Evolutionary conservation across 2,797 vertebrate species (phyloP).

Genomic region (Lacerta viridis): DNA sequence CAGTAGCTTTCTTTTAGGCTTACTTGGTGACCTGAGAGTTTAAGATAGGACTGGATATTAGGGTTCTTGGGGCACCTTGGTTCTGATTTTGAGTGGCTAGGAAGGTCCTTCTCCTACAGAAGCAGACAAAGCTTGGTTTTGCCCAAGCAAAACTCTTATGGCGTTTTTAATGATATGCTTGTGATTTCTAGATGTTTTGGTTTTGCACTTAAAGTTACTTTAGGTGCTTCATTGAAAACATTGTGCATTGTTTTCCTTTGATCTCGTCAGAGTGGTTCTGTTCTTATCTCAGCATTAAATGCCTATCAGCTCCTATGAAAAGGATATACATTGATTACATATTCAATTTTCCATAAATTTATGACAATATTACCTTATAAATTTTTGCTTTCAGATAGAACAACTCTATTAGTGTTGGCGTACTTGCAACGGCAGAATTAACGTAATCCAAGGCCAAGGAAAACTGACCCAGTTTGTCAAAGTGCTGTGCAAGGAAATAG

Average conservation of each 20-base stretch:
- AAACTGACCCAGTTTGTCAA: conserved; percentile 85
- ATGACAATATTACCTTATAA: conserved; percentile 81
- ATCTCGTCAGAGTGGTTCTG: not conserved
- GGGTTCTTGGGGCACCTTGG: not conserved
- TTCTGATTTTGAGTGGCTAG: not conserved
- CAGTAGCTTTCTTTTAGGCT: not conserved
- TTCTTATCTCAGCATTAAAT: not conserved
- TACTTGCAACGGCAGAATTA: conserved; percentile 83
- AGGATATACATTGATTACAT: not conserved
- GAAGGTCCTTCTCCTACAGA: not conserved
- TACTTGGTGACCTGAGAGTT: not conserved
- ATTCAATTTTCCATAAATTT: not conserved
- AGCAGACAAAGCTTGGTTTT: not conserved
- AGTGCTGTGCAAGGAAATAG: conserved; percentile 86
- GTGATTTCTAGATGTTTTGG: not conserved
- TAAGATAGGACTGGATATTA: not conserved
- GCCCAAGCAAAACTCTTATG: not conserved
- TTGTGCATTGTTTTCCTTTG: not conserved
- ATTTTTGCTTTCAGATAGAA: conserved; percentile 87
- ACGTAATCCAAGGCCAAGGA: conserved; percentile 84
- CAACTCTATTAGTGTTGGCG: conserved; percentile 85
- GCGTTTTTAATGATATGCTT: not conserved
- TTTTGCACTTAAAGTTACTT: not conserved
- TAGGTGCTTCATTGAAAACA: not conserved
- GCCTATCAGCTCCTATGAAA: not conserved